A percentile compares a stretch with the other conserved stretches of the same genome.
phyloP scores from a whole-genome alignment of 2,113 vertebrate genomes.

The Ramphastos sulfuratus region DNA sequence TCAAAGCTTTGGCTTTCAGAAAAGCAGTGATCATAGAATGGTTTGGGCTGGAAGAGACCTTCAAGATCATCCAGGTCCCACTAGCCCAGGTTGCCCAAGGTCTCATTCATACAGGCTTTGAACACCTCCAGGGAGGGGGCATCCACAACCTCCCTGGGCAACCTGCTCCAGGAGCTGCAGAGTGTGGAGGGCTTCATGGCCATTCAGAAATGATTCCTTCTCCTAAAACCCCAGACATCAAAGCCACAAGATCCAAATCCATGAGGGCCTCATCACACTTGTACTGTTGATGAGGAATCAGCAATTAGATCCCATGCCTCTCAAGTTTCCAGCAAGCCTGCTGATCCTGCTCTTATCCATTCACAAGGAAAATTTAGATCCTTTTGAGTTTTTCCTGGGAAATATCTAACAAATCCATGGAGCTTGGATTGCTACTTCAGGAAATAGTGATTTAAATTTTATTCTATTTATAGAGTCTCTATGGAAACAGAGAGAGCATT shows the following conservation, averaged over 20 bases:
- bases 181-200: fast-evolving
- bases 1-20: background rate
- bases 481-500: slow-evolving; percentile 77
- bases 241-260: background rate
- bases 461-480: slow-evolving; percentile 82
- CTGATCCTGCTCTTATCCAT: background rate
- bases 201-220: fast-evolving
- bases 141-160: too few relatives aligned
- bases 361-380: background rate
- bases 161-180: background rate
- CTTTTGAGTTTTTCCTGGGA: background rate
- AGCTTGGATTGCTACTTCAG: background rate
- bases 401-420: background rate
- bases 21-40: background rate
- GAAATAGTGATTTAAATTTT: slow-evolving; percentile 63
- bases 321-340: background rate
- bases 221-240: background rate
- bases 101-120: too few relatives aligned
- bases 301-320: background rate
- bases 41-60: too few relatives aligned
- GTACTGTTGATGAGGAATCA: background rate
- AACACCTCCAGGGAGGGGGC: too few relatives aligned
- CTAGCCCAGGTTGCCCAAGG: too few relatives aligned
- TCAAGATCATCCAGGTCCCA: too few relatives aligned
- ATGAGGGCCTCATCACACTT: background rate